Conservation (phyloP, 2,888 invertebrate genomes). For the Drosophila dives region DNA sequence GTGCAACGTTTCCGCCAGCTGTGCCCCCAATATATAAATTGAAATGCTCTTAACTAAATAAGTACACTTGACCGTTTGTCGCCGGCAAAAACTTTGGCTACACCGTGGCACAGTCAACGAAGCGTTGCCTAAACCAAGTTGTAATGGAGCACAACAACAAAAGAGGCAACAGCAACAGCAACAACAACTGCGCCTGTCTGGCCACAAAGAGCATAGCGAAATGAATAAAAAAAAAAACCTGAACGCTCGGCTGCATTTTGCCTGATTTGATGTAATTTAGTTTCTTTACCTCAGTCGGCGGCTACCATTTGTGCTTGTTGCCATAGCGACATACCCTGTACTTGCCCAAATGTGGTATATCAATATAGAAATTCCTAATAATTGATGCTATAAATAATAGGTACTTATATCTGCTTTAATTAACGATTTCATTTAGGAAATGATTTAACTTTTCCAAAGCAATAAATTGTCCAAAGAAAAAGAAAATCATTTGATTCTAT, state of each 20-base stretch:
- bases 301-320: constrained; percentile 34
- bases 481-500: not conserved
- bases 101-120: constrained; percentile 52
- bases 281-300: constrained; percentile 50
- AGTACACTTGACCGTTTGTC: constrained; percentile 31
- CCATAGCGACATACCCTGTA: constrained; percentile 29
- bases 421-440: not conserved
- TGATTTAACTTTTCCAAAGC: not conserved
- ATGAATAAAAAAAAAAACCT: constrained; percentile 39
- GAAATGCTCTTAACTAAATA: constrained; percentile 18
- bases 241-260: constrained; percentile 73
- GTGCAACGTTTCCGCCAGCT: not conserved
- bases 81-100: constrained; percentile 35
- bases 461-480: not conserved
- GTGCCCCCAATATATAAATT: constrained; percentile 8
- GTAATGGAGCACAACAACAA: constrained; percentile 51
- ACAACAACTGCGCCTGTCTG: constrained; percentile 57
- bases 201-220: constrained; percentile 70
- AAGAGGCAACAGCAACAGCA: constrained; percentile 30
- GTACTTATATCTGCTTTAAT: not conserved
- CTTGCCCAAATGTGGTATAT: not conserved
- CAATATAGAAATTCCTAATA: not conserved
- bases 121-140: constrained; percentile 67
- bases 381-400: not conserved
- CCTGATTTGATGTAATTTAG: constrained; percentile 75